Evolutionary conservation across 2,113 vertebrate species (phyloP).

Genomic region (Muntiacus muntjak): DNA sequence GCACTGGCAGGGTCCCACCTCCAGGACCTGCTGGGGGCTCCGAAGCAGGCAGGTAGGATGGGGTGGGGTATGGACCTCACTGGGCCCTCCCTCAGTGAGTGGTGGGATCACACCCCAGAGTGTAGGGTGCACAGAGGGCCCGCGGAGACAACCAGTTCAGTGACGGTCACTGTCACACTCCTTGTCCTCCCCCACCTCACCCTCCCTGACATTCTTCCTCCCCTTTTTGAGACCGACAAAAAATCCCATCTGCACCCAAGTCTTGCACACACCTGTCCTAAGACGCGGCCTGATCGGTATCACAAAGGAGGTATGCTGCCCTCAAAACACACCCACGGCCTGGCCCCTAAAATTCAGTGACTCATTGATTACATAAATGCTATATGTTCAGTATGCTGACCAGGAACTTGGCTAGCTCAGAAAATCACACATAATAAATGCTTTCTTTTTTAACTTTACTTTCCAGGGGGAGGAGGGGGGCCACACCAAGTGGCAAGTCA

Average conservation of each 20-base stretch:
- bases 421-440: background rate
- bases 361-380: too few relatives aligned
- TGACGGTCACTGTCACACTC: rapidly evolving
- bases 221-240: background rate
- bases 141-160: rapidly evolving
- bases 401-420: background rate
- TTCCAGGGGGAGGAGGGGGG: background rate
- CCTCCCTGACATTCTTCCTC: rapidly evolving
- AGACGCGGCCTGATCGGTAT: rapidly evolving
- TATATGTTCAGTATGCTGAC: background rate
- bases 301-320: background rate
- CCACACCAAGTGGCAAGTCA: background rate
- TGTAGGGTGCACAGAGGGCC: rapidly evolving
- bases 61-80: background rate
- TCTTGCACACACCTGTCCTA: rapidly evolving
- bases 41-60: background rate
- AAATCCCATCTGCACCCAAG: background rate
- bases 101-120: background rate
- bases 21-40: background rate
- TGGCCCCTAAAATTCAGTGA: background rate
- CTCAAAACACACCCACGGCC: rapidly evolving
- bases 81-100: background rate
- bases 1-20: background rate
- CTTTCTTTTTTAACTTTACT: background rate
- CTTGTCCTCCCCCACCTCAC: background rate